Percentiles rank a stretch among this genome's conserved stretches.
phyloP scores from a whole-genome alignment of 2,797 vertebrate genomes.

The Leontopithecus rosalia region DNA sequence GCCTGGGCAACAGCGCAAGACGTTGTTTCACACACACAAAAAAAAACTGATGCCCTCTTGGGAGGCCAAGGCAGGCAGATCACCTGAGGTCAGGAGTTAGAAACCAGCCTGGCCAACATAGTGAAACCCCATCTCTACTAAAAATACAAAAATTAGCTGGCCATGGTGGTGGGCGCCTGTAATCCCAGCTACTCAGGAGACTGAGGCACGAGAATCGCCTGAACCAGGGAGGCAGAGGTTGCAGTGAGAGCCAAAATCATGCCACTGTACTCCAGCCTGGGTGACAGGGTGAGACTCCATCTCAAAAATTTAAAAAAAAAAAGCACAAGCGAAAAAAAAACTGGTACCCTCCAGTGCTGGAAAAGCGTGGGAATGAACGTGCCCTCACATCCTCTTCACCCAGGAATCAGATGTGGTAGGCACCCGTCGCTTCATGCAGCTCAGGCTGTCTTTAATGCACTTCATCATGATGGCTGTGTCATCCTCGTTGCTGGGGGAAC shows the following conservation, averaged over 20 bases:
- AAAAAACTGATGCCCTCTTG: too few relatives aligned
- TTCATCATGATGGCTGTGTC: neutral
- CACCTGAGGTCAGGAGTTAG: too few relatives aligned
- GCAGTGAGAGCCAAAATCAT: too few relatives aligned
- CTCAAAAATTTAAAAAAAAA: too few relatives aligned
- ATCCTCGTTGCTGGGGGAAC: slow-evolving; percentile 86
- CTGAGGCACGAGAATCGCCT: too few relatives aligned
- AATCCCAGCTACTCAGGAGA: too few relatives aligned
- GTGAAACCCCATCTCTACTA: too few relatives aligned
- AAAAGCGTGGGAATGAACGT: rapidly evolving
- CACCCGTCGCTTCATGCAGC: rapidly evolving
- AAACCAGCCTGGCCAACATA: too few relatives aligned
- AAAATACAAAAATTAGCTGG: too few relatives aligned
- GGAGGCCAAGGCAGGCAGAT: too few relatives aligned
- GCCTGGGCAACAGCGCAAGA: neutral
- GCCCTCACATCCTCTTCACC: neutral
- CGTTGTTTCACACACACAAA: neutral
- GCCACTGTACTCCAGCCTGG: neutral
- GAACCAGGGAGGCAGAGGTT: too few relatives aligned
- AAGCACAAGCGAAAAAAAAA: too few relatives aligned
- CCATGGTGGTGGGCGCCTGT: rapidly evolving
- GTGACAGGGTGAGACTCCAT: neutral
- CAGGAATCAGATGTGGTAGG: rapidly evolving
- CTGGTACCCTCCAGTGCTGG: neutral
- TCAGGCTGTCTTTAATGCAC: neutral